Conservation (phyloP, 37 sponge, comb jelly and placozoan species). For the Halisarca cf. caerulea region DNA sequence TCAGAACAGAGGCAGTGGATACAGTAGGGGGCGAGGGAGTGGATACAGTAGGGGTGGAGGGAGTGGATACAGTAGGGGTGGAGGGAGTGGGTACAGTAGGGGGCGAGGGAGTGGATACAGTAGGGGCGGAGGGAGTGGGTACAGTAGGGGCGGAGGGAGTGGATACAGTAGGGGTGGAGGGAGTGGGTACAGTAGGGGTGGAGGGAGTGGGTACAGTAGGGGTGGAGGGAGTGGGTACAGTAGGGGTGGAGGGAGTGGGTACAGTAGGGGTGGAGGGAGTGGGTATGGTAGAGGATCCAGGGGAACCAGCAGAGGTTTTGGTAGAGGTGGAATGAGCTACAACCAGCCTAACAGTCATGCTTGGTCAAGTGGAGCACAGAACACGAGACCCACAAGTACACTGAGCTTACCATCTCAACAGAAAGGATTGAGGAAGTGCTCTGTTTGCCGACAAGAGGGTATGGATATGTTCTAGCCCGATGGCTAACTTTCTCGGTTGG, state of each 20-base stretch:
- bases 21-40: neutral
- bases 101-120: neutral
- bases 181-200: neutral
- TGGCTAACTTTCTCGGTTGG: no score
- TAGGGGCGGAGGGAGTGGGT: neutral
- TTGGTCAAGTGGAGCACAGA: neutral
- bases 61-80: constrained; percentile 4
- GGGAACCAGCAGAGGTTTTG: neutral
- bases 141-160: neutral
- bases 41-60: neutral
- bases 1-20: neutral
- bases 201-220: neutral
- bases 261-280: neutral
- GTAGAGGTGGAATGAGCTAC: neutral
- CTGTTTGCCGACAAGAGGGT: constrained; percentile 42
- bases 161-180: neutral
- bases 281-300: neutral
- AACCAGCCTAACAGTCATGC: neutral
- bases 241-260: neutral
- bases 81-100: neutral
- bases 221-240: neutral
- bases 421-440: constrained; percentile 29
- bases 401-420: neutral
- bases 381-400: neutral
- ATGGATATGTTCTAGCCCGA: neutral